Conservation (phyloP, 2,797 vertebrate genomes). For the Lutjanus argentimaculatus region DNA sequence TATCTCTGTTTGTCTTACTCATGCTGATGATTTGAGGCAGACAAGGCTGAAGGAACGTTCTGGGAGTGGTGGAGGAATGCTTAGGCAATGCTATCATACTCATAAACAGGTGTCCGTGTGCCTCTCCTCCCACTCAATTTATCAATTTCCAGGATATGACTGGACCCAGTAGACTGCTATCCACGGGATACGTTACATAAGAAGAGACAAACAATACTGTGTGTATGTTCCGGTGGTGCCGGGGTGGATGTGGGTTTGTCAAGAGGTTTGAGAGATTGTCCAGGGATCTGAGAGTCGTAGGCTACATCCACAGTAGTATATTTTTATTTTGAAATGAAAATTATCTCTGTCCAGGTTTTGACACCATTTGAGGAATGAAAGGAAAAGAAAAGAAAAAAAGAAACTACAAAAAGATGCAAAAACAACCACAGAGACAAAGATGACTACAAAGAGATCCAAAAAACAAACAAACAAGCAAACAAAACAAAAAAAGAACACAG, state of each 20-base stretch:
- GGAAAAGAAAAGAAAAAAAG: no score
- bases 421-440: no score
- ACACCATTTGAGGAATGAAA: no score
- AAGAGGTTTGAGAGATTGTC: constrained; percentile 7
- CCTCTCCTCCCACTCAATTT: constrained; percentile 48
- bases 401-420: no score
- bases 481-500: no score
- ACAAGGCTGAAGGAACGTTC: background rate
- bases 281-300: no score
- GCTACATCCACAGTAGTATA: no score
- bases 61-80: constrained; percentile 37
- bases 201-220: constrained; percentile 23
- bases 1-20: constrained; percentile 3
- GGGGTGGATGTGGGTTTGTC: constrained; percentile 2
- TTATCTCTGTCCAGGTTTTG: no score
- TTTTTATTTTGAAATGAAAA: no score
- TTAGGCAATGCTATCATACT: constrained; percentile 33
- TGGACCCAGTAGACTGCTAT: constrained; percentile 22
- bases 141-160: constrained; percentile 31
- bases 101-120: constrained; percentile 54
- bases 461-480: no score
- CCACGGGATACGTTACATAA: constrained; percentile 26
- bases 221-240: constrained; percentile 15
- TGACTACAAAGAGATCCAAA: no score
- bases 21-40: constrained; percentile 3